phyloP scores from a whole-genome alignment of 2,113 vertebrate genomes.

The Columba janthina region DNA sequence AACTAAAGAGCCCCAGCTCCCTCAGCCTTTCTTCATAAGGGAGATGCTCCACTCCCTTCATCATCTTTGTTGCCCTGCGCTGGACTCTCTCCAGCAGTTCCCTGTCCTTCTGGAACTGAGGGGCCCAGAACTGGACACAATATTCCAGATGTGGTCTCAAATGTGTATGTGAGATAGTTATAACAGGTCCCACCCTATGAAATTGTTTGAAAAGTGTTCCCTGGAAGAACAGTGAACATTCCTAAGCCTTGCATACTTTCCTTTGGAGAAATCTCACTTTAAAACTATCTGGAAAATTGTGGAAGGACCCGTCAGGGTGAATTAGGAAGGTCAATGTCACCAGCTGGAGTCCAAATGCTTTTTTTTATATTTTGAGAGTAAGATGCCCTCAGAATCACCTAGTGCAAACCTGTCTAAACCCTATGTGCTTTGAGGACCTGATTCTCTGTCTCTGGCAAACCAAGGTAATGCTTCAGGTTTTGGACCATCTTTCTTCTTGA shows the following conservation, averaged over 20 bases:
- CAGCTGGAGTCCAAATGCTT: background rate
- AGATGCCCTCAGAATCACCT: accelerated
- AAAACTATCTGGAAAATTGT: background rate
- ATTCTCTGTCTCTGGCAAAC: background rate
- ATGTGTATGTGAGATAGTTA: background rate
- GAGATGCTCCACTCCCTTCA: no score
- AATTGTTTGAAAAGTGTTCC: background rate
- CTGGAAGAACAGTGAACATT: background rate
- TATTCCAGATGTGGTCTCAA: background rate
- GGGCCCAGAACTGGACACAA: no score
- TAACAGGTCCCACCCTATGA: background rate
- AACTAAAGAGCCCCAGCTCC: no score
- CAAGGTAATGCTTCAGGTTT: background rate
- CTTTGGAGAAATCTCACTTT: background rate
- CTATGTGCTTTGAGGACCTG: background rate
- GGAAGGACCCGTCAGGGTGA: background rate
- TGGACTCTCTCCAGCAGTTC: no score
- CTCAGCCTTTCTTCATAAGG: no score
- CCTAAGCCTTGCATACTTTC: background rate
- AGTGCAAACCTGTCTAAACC: background rate
- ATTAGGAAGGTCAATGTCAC: background rate
- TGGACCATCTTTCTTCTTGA: background rate
- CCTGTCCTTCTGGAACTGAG: no score
- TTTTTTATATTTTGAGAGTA: background rate
- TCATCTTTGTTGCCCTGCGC: no score